Evolutionary conservation across 2,888 invertebrate genomes (phyloP), one percentile per base, ranked within the genome.

Genomic region (Anorthoa munda): DNA sequence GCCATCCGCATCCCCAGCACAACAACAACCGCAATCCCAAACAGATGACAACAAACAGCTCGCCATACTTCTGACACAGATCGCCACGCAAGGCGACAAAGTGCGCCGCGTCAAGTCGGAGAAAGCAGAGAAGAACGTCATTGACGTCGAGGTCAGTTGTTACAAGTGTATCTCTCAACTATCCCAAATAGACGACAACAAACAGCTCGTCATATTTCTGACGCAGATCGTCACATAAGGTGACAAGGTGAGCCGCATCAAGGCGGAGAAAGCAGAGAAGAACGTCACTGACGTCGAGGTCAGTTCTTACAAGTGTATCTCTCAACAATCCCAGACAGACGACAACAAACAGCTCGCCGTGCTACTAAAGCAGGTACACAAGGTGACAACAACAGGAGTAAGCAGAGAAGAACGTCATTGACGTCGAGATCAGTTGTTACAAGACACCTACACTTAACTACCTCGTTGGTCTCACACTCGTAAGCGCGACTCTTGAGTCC

Each of bases 301-400:
- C 63, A 65, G 63, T 69, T 79, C 17, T 21, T 46, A 39, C 23
- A 39, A 23, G 2, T 72, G 21, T 51, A n/a, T 50, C n/a, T 50
- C 17, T 45, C 15, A 18, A 56, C 26, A n/a, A n/a, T n/a, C n/a
- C n/a, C n/a, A n/a, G n/a, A n/a, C n/a, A n/a, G n/a, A n/a, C n/a
- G n/a, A n/a, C n/a, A 86, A 83, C 59, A 82, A 84, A 0, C 88
- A 90, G 76, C 84, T 90, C 0, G 86, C 94, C 72, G 76, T 75
- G 4, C 78, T 95, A 13, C 77, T 91, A 12, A 76, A 88, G 0
- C 92, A 93, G 72, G 97, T 98, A 90, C 93, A 0, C 98, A 98
- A 89, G 98, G 98, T 0, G 97, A 98, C 74, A 97, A 97, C n/a
- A n/a, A n/a, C n/a, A n/a, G 0, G 96, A 97, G 3, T 98, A 98